Base-by-base conservation (phyloP, 2,888 invertebrate species). In the Tenodera sinensis region DNA sequence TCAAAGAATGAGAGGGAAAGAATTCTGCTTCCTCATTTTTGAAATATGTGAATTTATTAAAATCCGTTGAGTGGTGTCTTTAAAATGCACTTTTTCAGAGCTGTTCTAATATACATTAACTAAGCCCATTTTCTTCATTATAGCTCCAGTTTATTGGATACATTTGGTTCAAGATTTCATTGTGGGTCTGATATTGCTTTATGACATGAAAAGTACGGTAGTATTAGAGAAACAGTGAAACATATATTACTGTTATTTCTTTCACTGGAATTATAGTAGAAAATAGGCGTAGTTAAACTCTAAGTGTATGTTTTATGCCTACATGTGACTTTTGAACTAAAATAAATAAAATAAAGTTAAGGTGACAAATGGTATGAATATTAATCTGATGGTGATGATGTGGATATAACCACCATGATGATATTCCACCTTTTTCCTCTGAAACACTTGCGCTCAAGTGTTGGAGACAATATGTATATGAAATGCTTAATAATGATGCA, bases 311-410 rank as follows among this genome's bases (percentile, higher is more conserved):
- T 25, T 71, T 71, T 71, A 71, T 71, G 54, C 6, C 54, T 71
- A 71, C 54, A 71, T 71, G 54, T 71, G 54, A 71, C 88, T 71
- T 71, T 89, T 90, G 89, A 90, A 91, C 90, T 88, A 88, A 89
- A 90, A 89, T 89, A 89, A 89, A 88, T 88, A 88, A 89, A 89
- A 85, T 89, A 91, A 90, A 89, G 85, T 89, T 87, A 90, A 89
- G 87, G 90, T 87, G 90, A 89, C 82, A 86, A 90, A 81, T 28
- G 89, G 90, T 90, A 89, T 89, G 85, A 88, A 42, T 42, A 25
- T 71, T 71, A 71, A 20, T 6, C 25, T 71, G 54, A 42, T 42
- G 54, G 20, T 71, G 20, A 15, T 20, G 47, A 85, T 84, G 3
- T 34, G 6, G 34, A 34, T 42, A 42, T 42, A 42, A 42, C 42